phyloP scores from a whole-genome alignment of 1,140 invertebrate genomes.

The Tribolium castaneum region DNA sequence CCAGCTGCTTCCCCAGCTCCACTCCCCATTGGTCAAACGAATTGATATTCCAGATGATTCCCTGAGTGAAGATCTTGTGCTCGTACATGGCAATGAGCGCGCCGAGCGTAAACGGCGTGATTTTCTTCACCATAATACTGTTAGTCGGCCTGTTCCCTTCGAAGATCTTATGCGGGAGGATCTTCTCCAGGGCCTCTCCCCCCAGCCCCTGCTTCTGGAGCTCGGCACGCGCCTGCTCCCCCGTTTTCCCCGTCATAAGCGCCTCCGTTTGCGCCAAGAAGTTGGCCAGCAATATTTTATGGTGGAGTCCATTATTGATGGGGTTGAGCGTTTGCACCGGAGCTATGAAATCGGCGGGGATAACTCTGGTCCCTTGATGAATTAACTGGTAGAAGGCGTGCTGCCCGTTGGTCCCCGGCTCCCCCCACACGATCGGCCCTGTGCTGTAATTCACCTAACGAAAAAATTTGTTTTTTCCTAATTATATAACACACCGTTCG shows the following conservation, averaged over 20 bases:
- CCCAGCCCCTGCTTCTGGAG: constrained; percentile 78
- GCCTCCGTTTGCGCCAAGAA: constrained; percentile 99
- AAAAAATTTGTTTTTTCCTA: background rate
- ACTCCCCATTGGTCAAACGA: constrained; percentile 99
- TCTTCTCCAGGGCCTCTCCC: constrained; percentile 78
- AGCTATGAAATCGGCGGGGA: constrained; percentile 98
- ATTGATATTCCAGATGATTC: constrained; percentile 99
- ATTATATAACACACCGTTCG: constrained; percentile 69
- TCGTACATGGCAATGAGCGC: constrained; percentile 98
- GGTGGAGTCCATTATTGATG: constrained; percentile 79
- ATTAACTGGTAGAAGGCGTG: constrained; percentile 98
- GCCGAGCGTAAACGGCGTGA: constrained; percentile 95
- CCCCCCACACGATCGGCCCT: constrained; percentile 83
- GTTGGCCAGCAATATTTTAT: constrained; percentile 94
- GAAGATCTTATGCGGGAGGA: constrained; percentile 97
- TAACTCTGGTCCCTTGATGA: constrained; percentile 89
- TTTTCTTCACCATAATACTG: constrained; percentile 93
- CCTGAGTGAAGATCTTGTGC: constrained; percentile 99
- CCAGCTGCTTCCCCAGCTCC: constrained; percentile 97
- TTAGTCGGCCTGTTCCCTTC: constrained; percentile 97
- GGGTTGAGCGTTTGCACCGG: constrained; percentile 95
- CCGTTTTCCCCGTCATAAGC: constrained; percentile 90
- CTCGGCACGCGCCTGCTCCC: constrained; percentile 81
- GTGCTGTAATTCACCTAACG: constrained; percentile 64
- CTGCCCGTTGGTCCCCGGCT: constrained; percentile 99